A percentile compares a stretch with the other conserved stretches of the same genome.
Conservation (phyloP, 1,140 invertebrate genomes). For the Aphaenogaster rudis region DNA sequence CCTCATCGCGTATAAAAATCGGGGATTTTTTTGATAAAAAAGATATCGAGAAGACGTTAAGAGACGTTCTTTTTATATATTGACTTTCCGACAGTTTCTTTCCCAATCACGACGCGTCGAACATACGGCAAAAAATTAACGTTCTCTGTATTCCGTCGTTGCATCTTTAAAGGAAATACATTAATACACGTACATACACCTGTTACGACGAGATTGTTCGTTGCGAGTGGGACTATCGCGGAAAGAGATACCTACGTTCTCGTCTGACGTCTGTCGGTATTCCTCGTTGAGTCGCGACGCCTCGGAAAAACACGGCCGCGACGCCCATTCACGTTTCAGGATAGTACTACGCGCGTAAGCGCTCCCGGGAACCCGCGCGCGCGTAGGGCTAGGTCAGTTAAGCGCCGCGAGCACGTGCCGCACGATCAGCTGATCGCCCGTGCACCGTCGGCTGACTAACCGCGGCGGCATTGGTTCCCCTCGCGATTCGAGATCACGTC, state of each 20-base stretch:
- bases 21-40: not conserved
- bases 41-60: not conserved
- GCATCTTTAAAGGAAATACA: not conserved
- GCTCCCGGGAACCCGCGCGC: not conserved
- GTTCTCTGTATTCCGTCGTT: not conserved
- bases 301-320: not conserved
- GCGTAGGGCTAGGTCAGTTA: conserved; percentile 31
- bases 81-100: not conserved
- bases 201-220: not conserved
- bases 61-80: not conserved
- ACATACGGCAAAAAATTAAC: not conserved
- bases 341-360: conserved; percentile 16
- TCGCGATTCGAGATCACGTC: not conserved
- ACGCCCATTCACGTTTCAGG: not conserved
- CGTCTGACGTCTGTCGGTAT: not conserved
- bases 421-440: conserved; percentile 38
- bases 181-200: too few relatives aligned
- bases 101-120: not conserved
- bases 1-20: not conserved
- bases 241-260: not conserved
- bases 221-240: not conserved
- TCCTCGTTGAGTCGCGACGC: not conserved
- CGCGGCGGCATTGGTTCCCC: not conserved
- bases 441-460: not conserved
- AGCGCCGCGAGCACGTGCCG: not conserved